Percentiles rank a stretch among this genome's conserved stretches.
phyloP scores from a whole-genome alignment of 1,140 invertebrate genomes.

The Papilio dardanus region DNA sequence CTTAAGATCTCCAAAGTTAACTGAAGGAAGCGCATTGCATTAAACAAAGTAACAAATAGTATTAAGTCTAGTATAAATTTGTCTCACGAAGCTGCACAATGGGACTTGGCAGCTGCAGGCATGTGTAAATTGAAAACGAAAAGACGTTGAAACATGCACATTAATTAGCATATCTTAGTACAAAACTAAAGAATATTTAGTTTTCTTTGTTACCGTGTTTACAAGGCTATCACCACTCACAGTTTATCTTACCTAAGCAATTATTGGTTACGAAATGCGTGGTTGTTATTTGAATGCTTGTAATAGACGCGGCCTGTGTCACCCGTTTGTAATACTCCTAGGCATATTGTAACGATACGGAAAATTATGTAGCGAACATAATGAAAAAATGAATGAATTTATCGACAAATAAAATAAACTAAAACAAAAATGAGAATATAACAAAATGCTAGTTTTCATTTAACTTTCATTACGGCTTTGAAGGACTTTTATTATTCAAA shows the following conservation, averaged over 20 bases:
- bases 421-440: not conserved
- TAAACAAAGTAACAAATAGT: slow-evolving; percentile 42
- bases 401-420: no score
- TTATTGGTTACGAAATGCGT: not conserved
- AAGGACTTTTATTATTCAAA: not conserved
- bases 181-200: not conserved
- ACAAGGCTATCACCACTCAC: not conserved
- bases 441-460: not conserved
- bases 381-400: no score
- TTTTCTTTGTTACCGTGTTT: not conserved
- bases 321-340: no score
- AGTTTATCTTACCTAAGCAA: not conserved
- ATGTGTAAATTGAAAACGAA: slow-evolving; percentile 36
- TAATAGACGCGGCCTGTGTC: no score
- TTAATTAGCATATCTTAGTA: slow-evolving; percentile 33
- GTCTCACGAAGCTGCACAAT: slow-evolving; percentile 49
- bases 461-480: not conserved
- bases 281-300: no score
- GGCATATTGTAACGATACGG: no score
- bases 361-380: no score
- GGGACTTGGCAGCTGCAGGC: slow-evolving; percentile 33
- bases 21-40: slow-evolving; percentile 39
- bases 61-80: slow-evolving; percentile 56
- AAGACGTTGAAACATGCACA: slow-evolving; percentile 19
- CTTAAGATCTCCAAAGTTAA: slow-evolving; percentile 7